Conservation (phyloP, 2,888 invertebrate genomes). For the Candidula unifasciata region DNA sequence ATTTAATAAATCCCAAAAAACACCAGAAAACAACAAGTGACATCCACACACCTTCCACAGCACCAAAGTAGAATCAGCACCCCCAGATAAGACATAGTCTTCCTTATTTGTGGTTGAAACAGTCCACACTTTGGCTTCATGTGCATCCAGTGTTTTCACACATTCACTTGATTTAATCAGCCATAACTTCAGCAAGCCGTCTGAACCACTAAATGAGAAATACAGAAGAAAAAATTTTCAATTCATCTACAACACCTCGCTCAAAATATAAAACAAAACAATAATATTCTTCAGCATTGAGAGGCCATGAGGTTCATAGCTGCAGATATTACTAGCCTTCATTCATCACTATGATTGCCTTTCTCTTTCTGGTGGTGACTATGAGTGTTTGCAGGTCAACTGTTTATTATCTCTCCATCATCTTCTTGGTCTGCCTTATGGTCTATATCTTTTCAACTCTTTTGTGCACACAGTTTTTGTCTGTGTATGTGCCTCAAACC, state of each 20-base stretch:
- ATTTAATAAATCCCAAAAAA: neutral
- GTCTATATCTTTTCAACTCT: too few species aligned
- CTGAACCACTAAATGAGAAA: conserved; percentile 84
- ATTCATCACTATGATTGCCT: too few species aligned
- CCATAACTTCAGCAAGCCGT: conserved; percentile 96
- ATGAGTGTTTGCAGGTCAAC: too few species aligned
- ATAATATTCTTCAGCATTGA: too few species aligned
- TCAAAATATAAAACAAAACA: too few species aligned
- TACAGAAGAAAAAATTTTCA: conserved; percentile 18
- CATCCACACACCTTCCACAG: conserved; percentile 83
- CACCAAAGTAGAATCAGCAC: conserved; percentile 90
- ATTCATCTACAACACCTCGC: neutral
- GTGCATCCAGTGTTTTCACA: conserved; percentile 90
- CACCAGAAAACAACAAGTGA: neutral
- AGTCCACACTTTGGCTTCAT: conserved; percentile 85
- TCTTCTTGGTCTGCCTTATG: too few species aligned
- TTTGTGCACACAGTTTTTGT: too few species aligned
- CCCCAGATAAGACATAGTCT: conserved; percentile 87
- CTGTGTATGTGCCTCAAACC: too few species aligned
- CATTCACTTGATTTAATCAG: conserved; percentile 92
- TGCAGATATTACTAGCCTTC: too few species aligned
- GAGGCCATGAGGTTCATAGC: too few species aligned
- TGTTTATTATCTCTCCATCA: too few species aligned
- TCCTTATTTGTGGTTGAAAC: conserved; percentile 83
- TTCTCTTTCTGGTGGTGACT: too few species aligned